Conservation (phyloP, 92 coral and sea anemone species). For the Umimayanthus kanabou region DNA sequence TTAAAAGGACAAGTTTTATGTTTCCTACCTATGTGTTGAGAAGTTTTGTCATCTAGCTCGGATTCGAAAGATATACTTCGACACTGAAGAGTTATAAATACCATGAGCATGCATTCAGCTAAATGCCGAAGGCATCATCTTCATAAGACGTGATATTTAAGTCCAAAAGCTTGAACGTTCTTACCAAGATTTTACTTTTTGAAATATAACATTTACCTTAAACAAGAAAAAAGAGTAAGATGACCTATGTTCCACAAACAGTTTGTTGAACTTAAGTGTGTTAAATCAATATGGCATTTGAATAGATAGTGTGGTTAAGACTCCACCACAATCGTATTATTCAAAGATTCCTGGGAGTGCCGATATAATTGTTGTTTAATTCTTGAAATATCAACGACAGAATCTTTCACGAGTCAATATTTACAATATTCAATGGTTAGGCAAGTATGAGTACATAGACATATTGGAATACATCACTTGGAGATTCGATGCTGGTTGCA, state of each 20-base stretch:
- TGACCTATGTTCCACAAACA: too few relatives aligned
- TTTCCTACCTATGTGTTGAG: not conserved
- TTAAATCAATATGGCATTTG: not conserved
- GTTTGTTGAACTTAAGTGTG: not conserved
- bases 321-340: too few relatives aligned
- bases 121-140: not conserved
- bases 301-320: not conserved
- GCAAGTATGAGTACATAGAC: constrained; percentile 72
- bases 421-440: not conserved
- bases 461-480: constrained; percentile 86
- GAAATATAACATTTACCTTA: not conserved
- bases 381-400: not conserved
- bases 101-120: not conserved
- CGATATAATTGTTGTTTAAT: not conserved
- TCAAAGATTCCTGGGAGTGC: too few relatives aligned
- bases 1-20: not conserved
- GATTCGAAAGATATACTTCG: not conserved
- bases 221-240: too few relatives aligned
- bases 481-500: constrained; percentile 83
- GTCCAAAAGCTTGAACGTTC: not conserved
- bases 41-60: constrained; percentile 3
- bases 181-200: not conserved
- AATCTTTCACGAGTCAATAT: not conserved
- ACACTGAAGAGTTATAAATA: not conserved
- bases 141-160: not conserved